These are phyloP conservation scores for Andrena hattorfiana DNA, from an alignment of 2,888 invertebrate genomes.

Conservation along the genomic window DNA sequence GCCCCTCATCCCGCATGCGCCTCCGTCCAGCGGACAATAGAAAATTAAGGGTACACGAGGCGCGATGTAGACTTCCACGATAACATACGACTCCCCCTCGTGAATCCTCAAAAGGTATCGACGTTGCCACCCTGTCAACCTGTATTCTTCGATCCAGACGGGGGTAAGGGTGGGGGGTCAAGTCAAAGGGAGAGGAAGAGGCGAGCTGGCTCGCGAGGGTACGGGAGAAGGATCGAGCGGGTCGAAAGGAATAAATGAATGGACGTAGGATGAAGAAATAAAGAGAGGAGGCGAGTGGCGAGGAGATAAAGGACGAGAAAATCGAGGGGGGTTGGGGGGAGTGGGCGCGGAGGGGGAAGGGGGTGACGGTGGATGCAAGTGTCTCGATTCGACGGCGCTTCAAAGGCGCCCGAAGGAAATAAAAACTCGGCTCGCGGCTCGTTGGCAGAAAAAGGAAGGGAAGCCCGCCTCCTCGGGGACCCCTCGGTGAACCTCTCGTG, in stretches of 20 bases:
- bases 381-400: constrained; percentile 75
- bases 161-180: not conserved
- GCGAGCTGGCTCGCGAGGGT: not conserved
- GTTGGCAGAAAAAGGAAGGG: constrained; percentile 72
- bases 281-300: constrained; percentile 35
- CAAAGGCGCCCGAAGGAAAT: constrained; percentile 71
- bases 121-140: constrained; percentile 52
- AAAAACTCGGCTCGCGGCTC: constrained; percentile 65
- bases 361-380: constrained; percentile 57
- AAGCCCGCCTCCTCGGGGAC: constrained; percentile 69
- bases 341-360: not conserved
- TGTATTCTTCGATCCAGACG: constrained; percentile 43
- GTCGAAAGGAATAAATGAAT: constrained; percentile 54
- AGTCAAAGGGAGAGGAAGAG: not conserved
- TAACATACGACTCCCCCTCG: constrained; percentile 18
- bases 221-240: constrained; percentile 28
- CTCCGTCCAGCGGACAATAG: constrained; percentile 18
- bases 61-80: constrained; percentile 23
- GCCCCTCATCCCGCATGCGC: not conserved
- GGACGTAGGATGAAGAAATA: constrained; percentile 44
- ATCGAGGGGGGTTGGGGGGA: constrained; percentile 4
- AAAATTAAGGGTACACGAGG: constrained; percentile 41
- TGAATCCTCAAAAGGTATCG: constrained; percentile 38
- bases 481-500: constrained; percentile 65
- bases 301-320: constrained; percentile 38